A percentile compares a stretch with the other conserved stretches of the same genome.
These are phyloP conservation scores for Nibea albiflora DNA, from an alignment of 2,113 vertebrate genomes.

Conservation along the genomic window DNA sequence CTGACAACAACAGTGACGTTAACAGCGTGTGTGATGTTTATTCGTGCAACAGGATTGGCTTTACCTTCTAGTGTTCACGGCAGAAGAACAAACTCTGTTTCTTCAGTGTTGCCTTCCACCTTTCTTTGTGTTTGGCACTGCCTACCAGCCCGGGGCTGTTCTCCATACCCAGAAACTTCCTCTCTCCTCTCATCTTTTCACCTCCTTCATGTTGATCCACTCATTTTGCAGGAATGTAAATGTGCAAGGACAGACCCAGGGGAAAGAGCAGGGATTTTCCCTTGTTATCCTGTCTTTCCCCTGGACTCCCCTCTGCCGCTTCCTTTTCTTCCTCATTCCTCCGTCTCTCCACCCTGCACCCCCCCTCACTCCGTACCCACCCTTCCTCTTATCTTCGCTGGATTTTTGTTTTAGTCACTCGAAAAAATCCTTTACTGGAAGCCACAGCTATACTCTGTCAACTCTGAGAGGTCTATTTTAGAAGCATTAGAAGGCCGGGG, in stretches of 20 bases:
- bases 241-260: slow-evolving; percentile 63
- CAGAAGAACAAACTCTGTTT: slow-evolving; percentile 26
- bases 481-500: slow-evolving; percentile 38
- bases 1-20: slow-evolving; percentile 61
- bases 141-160: slow-evolving; percentile 46
- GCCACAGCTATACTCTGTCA: slow-evolving; percentile 21
- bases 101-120: slow-evolving; percentile 19
- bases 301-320: slow-evolving; percentile 56
- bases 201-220: slow-evolving; percentile 56
- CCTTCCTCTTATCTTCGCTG: slow-evolving; percentile 63
- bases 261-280: slow-evolving; percentile 84
- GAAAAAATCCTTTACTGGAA: slow-evolving; percentile 59
- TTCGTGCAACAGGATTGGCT: slow-evolving; percentile 46
- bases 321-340: slow-evolving; percentile 65
- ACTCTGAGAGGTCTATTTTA: slow-evolving; percentile 34
- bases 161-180: slow-evolving; percentile 48
- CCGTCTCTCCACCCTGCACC: slow-evolving; percentile 18
- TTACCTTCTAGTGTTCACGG: slow-evolving; percentile 4
- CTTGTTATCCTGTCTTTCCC: slow-evolving; percentile 75
- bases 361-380: slow-evolving; percentile 22
- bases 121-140: slow-evolving; percentile 50
- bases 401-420: slow-evolving; percentile 66
- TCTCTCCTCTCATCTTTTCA: slow-evolving; percentile 40
- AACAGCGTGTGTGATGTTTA: slow-evolving; percentile 29
- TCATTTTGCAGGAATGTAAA: slow-evolving; percentile 73